These are phyloP conservation scores for Melangyna quadrimaculata DNA, from an alignment of 2,888 invertebrate species.

Conservation along the genomic window DNA sequence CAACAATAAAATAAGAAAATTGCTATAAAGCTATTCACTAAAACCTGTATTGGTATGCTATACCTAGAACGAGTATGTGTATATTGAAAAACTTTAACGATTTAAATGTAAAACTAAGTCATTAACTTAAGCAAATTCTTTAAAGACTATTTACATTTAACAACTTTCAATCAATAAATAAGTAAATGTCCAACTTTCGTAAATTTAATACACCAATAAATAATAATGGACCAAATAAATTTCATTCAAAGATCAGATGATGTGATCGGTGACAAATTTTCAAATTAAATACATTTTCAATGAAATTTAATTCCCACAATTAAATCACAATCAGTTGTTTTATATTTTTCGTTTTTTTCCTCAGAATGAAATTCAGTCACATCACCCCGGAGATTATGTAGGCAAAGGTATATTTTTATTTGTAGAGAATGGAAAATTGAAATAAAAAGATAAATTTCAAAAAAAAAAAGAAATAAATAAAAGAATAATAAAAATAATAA, in stretches of 20 bases:
- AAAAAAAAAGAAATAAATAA: background rate
- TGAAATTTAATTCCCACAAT: background rate
- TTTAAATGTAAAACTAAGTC: background rate
- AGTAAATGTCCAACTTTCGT: background rate
- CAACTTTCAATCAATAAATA: background rate
- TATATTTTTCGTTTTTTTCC: background rate
- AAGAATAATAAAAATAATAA: background rate
- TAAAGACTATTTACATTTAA: background rate
- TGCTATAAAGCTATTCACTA: background rate
- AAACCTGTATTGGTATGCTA: background rate
- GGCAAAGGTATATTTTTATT: background rate
- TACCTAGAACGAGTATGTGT: background rate
- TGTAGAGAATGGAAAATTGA: background rate
- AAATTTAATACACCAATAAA: background rate
- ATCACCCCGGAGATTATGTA: background rate
- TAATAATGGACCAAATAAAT: background rate
- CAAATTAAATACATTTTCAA: background rate
- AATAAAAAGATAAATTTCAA: background rate
- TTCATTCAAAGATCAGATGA: background rate
- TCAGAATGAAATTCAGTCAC: background rate
- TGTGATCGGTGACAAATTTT: background rate
- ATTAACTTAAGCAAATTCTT: background rate
- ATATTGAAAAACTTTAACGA: background rate
- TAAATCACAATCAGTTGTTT: background rate
- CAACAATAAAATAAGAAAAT: background rate